These are phyloP conservation scores for Mormyrops attenuatus DNA, from an alignment of 2,797 vertebrate species.

Conservation along the genomic window DNA sequence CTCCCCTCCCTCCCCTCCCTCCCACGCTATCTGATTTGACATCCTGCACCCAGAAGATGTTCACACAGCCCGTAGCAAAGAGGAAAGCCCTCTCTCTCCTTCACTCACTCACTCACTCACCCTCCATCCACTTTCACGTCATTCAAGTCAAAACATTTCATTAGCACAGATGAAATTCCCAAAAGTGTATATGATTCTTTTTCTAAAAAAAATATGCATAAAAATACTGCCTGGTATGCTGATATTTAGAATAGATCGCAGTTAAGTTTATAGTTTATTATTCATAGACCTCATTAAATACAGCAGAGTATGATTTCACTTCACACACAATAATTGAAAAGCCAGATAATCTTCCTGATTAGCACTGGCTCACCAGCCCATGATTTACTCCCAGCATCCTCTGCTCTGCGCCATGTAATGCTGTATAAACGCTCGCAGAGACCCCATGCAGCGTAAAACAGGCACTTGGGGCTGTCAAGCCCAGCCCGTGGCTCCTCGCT, in stretches of 20 bases:
- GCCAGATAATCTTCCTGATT: neutral
- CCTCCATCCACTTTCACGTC: neutral
- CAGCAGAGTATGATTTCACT: neutral
- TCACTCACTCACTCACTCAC: neutral
- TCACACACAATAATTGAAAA: neutral
- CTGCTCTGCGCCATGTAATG: too few relatives aligned
- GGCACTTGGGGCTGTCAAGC: neutral
- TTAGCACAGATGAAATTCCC: neutral
- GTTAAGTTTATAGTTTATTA: neutral
- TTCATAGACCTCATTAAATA: neutral
- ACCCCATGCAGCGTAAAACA: neutral
- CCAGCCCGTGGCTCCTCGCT: neutral
- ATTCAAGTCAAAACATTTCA: neutral
- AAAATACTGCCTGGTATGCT: neutral
- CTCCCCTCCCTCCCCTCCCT: neutral
- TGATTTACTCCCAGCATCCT: neutral
- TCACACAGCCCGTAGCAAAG: neutral
- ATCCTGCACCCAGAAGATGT: neutral
- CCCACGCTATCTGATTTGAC: neutral
- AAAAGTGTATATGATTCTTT: neutral
- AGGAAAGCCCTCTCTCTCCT: neutral
- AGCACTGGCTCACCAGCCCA: neutral
- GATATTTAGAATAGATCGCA: neutral
- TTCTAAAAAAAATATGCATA: neutral
- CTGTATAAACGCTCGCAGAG: neutral